A percentile compares a stretch with the other conserved stretches of the same genome.
Evolutionary conservation across 2,113 vertebrate species (phyloP).

Genomic region (Heterocephalus glaber): DNA sequence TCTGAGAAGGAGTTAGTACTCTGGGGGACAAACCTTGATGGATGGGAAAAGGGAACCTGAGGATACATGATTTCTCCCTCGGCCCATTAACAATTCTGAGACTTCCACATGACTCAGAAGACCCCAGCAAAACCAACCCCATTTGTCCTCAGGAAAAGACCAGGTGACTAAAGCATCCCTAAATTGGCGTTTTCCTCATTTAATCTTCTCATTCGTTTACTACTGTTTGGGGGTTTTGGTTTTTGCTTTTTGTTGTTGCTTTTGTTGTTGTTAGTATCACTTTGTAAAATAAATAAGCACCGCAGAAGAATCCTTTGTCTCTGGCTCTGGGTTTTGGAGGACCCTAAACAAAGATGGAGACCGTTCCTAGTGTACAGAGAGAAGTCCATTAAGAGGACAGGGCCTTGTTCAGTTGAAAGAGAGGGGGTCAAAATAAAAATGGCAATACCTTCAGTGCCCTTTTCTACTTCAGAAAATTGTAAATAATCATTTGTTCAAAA

Average conservation of each 20-base stretch:
- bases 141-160: not conserved
- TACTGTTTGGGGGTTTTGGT: not conserved
- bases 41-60: not conserved
- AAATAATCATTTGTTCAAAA: not conserved
- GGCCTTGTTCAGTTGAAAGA: not conserved
- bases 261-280: not conserved
- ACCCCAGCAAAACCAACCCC: not conserved
- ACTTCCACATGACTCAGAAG: not conserved
- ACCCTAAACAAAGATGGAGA: not conserved
- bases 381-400: not conserved
- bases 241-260: not conserved
- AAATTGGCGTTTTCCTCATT: not conserved
- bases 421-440: not conserved
- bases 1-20: not conserved
- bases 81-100: not conserved
- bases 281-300: not conserved
- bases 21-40: not conserved
- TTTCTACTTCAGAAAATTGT: slow-evolving; percentile 1
- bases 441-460: not conserved
- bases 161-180: not conserved
- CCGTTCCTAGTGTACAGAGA: not conserved
- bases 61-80: not conserved
- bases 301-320: not conserved
- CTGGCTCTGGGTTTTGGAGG: not conserved
- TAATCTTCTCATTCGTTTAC: not conserved